Percentiles rank a stretch among this genome's conserved stretches.
Conservation (phyloP, 2,797 vertebrate species). For the Crocodylus rhombifer region DNA sequence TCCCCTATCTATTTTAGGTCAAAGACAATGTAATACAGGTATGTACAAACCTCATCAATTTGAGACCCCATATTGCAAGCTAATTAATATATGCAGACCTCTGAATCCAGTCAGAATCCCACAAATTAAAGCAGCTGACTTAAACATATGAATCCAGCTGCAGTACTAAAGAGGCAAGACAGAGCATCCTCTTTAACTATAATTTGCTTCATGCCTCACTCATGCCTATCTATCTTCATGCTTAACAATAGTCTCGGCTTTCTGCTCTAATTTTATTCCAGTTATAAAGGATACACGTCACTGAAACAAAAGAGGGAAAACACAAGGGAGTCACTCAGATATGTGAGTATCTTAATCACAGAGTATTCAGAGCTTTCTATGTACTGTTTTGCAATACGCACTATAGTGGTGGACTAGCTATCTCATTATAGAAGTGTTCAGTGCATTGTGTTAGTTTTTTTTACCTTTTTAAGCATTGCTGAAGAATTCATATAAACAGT, state of each 20-base stretch:
- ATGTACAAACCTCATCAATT: neutral
- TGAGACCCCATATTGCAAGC: neutral
- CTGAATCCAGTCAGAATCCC: neutral
- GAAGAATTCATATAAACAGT: constrained; percentile 26
- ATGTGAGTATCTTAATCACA: accelerated
- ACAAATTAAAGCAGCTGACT: neutral
- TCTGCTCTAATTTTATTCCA: neutral
- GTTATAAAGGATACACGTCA: neutral
- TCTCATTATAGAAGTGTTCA: constrained; percentile 15
- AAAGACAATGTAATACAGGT: neutral
- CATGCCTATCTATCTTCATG: neutral
- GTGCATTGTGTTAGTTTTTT: neutral
- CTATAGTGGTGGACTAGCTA: neutral
- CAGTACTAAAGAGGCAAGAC: neutral
- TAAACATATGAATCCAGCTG: neutral
- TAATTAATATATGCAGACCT: neutral
- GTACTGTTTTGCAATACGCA: neutral
- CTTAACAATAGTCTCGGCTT: neutral
- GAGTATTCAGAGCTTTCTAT: neutral
- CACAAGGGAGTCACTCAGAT: neutral
- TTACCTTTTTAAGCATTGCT: neutral
- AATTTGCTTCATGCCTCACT: neutral
- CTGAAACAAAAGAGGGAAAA: neutral
- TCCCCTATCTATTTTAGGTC: neutral
- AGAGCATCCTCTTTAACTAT: neutral